These are phyloP conservation scores for Phymastichus coffea DNA, from an alignment of 1,140 invertebrate species.

Conservation along the genomic window DNA sequence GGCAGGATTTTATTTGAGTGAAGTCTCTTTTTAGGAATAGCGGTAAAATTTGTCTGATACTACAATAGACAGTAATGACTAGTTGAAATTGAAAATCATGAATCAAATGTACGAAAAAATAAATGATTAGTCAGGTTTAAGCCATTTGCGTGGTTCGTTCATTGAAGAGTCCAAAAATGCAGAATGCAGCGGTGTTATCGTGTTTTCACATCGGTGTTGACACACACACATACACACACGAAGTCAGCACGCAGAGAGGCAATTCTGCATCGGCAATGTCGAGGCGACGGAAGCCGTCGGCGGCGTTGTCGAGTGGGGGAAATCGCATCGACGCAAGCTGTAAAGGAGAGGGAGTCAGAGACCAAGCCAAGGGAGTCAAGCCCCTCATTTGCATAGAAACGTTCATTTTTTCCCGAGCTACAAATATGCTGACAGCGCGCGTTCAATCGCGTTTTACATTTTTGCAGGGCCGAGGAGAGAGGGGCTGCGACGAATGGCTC, in stretches of 20 bases:
- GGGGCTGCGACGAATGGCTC: slow-evolving; percentile 8
- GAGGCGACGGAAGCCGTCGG: too few relatives aligned
- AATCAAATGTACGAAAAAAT: too few relatives aligned
- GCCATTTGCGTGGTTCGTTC: too few relatives aligned
- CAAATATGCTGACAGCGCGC: slow-evolving; percentile 48
- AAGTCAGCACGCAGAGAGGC: too few relatives aligned
- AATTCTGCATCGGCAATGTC: too few relatives aligned
- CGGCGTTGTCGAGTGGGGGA: too few relatives aligned
- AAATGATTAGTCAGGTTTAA: too few relatives aligned
- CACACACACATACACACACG: too few relatives aligned
- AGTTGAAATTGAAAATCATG: too few relatives aligned
- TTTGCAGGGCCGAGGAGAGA: slow-evolving; percentile 38
- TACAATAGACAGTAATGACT: too few relatives aligned
- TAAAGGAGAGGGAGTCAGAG: slow-evolving; percentile 22
- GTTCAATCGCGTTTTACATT: slow-evolving; percentile 47
- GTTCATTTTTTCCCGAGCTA: slow-evolving; percentile 43
- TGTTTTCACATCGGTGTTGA: background rate
- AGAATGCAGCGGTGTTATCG: background rate
- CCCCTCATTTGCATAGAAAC: slow-evolving; percentile 55
- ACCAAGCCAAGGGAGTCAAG: slow-evolving; percentile 38
- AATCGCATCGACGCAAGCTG: background rate
- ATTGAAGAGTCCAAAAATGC: background rate
- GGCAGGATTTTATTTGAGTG: background rate
- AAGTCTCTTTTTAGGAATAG: too few relatives aligned
- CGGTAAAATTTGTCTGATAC: too few relatives aligned